A percentile compares a stretch with the other conserved stretches of the same genome.
Conservation (phyloP, 2,113 vertebrate species). For the Alligator sinensis region DNA sequence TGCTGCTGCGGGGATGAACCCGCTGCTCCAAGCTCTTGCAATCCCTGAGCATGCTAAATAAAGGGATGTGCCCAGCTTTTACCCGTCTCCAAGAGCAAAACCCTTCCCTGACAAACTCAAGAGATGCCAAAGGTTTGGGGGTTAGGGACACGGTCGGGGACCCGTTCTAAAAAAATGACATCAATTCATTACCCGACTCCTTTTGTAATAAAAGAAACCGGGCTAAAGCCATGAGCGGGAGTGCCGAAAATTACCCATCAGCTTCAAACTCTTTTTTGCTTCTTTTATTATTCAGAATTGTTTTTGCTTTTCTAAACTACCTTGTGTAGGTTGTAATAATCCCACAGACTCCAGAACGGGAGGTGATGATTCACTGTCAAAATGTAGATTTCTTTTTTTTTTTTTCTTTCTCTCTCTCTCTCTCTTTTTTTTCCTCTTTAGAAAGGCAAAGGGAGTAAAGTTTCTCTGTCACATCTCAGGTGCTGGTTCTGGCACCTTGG, state of each 20-base stretch:
- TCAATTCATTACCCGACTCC: neutral
- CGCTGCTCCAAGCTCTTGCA: neutral
- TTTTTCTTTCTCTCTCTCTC: neutral
- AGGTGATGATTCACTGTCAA: slow-evolving; percentile 72
- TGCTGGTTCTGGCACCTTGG: neutral
- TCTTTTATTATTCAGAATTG: slow-evolving; percentile 68
- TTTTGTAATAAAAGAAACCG: slow-evolving; percentile 24
- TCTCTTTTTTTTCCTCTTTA: neutral
- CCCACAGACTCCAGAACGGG: slow-evolving; percentile 76
- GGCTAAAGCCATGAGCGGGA: neutral
- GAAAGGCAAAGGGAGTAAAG: slow-evolving; percentile 16
- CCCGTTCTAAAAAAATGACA: neutral
- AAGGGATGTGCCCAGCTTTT: neutral
- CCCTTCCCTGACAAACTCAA: neutral
- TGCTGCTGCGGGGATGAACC: neutral
- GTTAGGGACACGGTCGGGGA: neutral
- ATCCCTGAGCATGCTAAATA: neutral
- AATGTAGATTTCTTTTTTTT: slow-evolving; percentile 26
- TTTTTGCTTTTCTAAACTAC: slow-evolving; percentile 69
- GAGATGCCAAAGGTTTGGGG: neutral
- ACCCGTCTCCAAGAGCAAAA: accelerated
- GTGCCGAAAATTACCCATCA: slow-evolving; percentile 42
- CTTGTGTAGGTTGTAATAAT: slow-evolving; percentile 75
- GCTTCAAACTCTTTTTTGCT: slow-evolving; percentile 38
- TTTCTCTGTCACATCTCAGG: neutral